phyloP scores from a whole-genome alignment of 2,113 vertebrate genomes.

The Ptyas mucosa region DNA sequence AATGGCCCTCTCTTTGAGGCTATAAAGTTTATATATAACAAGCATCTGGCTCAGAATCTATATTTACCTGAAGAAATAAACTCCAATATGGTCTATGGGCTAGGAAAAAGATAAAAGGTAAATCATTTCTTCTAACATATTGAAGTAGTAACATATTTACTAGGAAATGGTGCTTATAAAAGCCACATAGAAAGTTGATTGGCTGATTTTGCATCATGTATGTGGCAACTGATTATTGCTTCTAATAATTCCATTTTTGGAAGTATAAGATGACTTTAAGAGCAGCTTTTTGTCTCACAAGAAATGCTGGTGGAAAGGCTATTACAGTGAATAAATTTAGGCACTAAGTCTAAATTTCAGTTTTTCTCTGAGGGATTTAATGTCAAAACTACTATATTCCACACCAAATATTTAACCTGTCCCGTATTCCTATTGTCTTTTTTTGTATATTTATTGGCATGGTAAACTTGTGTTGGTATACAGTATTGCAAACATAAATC shows the following conservation, averaged over 20 bases:
- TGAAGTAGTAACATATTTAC: not conserved
- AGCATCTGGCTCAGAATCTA: not conserved
- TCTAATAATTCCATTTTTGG: constrained; percentile 9
- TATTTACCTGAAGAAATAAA: not conserved
- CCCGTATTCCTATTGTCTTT: not conserved
- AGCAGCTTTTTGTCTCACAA: not conserved
- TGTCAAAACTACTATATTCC: not conserved
- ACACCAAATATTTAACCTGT: not conserved
- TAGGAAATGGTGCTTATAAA: not conserved
- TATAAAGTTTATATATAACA: not conserved
- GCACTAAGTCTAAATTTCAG: not conserved
- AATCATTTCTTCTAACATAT: not conserved
- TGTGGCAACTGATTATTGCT: constrained; percentile 34
- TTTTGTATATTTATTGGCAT: not conserved
- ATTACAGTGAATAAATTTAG: not conserved
- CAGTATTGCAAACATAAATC: not conserved
- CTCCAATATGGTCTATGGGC: not conserved
- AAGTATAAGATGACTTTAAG: not conserved
- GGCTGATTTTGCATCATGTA: constrained; percentile 19
- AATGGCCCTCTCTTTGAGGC: not conserved
- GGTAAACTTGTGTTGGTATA: not conserved
- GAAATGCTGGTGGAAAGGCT: not conserved
- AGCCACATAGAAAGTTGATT: constrained; percentile 2
- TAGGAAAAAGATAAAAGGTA: not conserved
- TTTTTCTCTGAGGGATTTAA: not conserved